phyloP scores from a whole-genome alignment of 2,888 invertebrate genomes.

The Archaeoteleia sp. region DNA sequence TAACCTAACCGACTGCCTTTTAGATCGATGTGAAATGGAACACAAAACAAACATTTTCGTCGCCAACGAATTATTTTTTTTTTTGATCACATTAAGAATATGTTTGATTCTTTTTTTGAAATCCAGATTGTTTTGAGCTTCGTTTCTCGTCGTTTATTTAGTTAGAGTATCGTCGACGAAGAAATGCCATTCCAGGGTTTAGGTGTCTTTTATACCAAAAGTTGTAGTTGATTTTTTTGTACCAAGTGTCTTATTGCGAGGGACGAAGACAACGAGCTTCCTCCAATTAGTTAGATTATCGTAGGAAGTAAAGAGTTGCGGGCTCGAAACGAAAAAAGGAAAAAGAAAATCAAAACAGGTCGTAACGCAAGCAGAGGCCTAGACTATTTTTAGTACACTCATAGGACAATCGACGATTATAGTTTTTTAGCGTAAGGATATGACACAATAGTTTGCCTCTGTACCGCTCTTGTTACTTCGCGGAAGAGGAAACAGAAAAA shows the following conservation, averaged over 20 bases:
- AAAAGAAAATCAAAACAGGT: slow-evolving; percentile 19
- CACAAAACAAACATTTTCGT: too few species aligned
- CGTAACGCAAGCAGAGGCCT: slow-evolving; percentile 39
- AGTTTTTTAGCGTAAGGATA: slow-evolving; percentile 46
- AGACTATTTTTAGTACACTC: slow-evolving; percentile 54
- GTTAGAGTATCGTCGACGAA: slow-evolving; percentile 53
- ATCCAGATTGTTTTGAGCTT: slow-evolving; percentile 22
- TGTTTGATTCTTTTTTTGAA: slow-evolving; percentile 15
- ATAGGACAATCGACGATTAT: slow-evolving; percentile 51
- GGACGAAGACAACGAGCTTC: slow-evolving; percentile 35
- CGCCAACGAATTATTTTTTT: background rate
- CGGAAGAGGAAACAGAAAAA: slow-evolving; percentile 6
- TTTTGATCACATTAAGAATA: background rate
- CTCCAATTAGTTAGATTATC: slow-evolving; percentile 39
- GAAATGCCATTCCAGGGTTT: slow-evolving; percentile 69
- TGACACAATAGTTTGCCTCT: slow-evolving; percentile 33
- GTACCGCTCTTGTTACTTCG: slow-evolving; percentile 25
- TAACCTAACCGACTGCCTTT: background rate
- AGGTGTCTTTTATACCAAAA: slow-evolving; percentile 70
- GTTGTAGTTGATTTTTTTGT: slow-evolving; percentile 65
- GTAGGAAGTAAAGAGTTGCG: slow-evolving; percentile 32
- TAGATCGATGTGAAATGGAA: background rate
- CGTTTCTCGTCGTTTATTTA: slow-evolving; percentile 27
- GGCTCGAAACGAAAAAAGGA: background rate
- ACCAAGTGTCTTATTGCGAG: slow-evolving; percentile 65